A percentile compares a stretch with the other conserved stretches of the same genome.
These are phyloP conservation scores for Clanis bilineata DNA, from an alignment of 2,888 invertebrate genomes.

Conservation along the genomic window DNA sequence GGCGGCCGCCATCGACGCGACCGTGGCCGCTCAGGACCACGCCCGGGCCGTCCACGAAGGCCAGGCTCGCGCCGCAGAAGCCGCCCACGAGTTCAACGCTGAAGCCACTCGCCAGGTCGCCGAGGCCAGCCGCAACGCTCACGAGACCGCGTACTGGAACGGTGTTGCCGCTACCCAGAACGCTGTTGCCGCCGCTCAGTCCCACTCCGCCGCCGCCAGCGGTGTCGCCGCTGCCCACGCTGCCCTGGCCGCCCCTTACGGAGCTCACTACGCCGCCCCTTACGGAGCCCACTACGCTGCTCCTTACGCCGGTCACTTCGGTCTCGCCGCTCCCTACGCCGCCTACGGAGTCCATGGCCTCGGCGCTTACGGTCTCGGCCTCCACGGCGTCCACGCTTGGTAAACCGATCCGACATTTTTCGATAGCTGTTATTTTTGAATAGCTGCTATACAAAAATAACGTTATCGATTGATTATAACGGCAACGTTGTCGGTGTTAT, in stretches of 20 bases:
- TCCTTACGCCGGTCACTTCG: constrained; percentile 27
- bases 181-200: constrained; percentile 70
- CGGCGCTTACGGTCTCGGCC: too few species aligned
- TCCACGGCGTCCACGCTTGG: constrained; percentile 63
- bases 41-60: constrained; percentile 62
- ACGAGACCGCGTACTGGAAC: constrained; percentile 76
- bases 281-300: constrained; percentile 30
- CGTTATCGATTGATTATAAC: constrained; percentile 30
- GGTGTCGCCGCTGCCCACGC: constrained; percentile 52
- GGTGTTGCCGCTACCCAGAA: constrained; percentile 67
- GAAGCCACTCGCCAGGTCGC: constrained; percentile 61
- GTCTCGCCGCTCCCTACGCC: constrained; percentile 35
- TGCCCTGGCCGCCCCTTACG: constrained; percentile 29
- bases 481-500: constrained; percentile 29
- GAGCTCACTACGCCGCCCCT: constrained; percentile 31
- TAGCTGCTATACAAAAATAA: constrained; percentile 23
- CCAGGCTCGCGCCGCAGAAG: constrained; percentile 66
- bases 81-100: constrained; percentile 63
- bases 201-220: constrained; percentile 65
- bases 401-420: constrained; percentile 44
- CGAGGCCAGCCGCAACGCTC: constrained; percentile 63
- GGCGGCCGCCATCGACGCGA: constrained; percentile 72
- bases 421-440: constrained; percentile 24
- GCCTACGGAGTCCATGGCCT: constrained; percentile 30
- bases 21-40: constrained; percentile 63